Evolutionary conservation across 2,888 invertebrate species (phyloP), one percentile per base, ranked within the genome.

Genomic region (Lordiphosa fenestrarum): DNA sequence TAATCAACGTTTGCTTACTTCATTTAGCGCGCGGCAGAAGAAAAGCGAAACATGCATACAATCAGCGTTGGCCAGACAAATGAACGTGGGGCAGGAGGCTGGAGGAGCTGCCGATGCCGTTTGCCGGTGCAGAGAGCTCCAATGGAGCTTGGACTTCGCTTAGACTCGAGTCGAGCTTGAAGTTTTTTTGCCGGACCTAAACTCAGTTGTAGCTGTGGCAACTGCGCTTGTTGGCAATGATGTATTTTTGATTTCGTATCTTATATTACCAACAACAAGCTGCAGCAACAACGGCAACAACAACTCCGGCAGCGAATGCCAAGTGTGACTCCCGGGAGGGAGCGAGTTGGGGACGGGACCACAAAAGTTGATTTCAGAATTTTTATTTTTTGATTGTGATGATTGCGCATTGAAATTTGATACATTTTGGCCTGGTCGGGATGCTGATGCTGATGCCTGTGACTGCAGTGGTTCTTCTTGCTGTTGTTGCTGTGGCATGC

Each of bases 351-450:
- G 15, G 35, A 9, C 15, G 19, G n/a, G 30, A 54, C 23, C 23
- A 23, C 35, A 74, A 75, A 73, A 80, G 75, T 84, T 86, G 85
- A 81, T 83, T 81, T 81, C 77, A 72, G 81, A 80, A 78, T 75
- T 84, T 78, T 81, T 82, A 83, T 84, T 82, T 61, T 81, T 76
- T 77, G 82, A 85, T 85, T 84, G 81, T 85, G 86, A 85, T 85
- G 86, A 86, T 86, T 87, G 86, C 86, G 84, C 84, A 85, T 86
- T 87, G 87, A 87, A 87, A 87, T 87, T 87, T 87, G 87, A 87
- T 87, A 87, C 87, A 86, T 87, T 87, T 86, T 78, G 81, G 78
- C 80, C 78, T 66, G 74, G 80, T 54, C 58, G 53, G 69, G 53
- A 48, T 44, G 70, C 44, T 37, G 53, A 48, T 44, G 70, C 44